Conservation (phyloP, 2,113 vertebrate species). For the Scopus umbretta region DNA sequence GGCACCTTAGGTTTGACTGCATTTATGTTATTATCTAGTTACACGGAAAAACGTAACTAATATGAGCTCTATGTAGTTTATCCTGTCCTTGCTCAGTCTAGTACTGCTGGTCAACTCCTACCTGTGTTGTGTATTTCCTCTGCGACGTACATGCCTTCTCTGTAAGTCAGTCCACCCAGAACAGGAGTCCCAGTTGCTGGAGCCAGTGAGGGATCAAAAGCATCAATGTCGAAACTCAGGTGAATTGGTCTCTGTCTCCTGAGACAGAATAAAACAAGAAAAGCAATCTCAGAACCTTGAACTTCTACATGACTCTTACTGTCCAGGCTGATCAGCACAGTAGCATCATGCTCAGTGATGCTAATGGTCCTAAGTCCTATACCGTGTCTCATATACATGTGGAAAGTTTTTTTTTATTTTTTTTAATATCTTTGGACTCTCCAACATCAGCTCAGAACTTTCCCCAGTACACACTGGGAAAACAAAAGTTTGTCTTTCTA, state of each 20-base stretch:
- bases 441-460: neutral
- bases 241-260: constrained; percentile 92
- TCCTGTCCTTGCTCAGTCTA: neutral
- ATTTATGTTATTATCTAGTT: neutral
- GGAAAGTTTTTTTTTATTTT: neutral
- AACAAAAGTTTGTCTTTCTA: neutral
- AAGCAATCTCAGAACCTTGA: neutral
- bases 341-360: neutral
- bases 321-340: neutral
- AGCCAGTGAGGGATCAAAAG: constrained; percentile 93
- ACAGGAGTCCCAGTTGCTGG: constrained; percentile 95
- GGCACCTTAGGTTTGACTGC: neutral
- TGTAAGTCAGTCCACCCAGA: constrained; percentile 90
- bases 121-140: constrained; percentile 98
- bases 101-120: constrained; percentile 38
- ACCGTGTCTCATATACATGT: neutral
- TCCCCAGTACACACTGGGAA: neutral
- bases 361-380: neutral
- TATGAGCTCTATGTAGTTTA: neutral
- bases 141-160: constrained; percentile 94
- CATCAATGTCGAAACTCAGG: constrained; percentile 95
- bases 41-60: neutral
- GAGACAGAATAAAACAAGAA: neutral
- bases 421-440: neutral
- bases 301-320: neutral